phyloP scores from a whole-genome alignment of 2,113 vertebrate genomes.

The Sinocyclocheilus maitianheensis region DNA sequence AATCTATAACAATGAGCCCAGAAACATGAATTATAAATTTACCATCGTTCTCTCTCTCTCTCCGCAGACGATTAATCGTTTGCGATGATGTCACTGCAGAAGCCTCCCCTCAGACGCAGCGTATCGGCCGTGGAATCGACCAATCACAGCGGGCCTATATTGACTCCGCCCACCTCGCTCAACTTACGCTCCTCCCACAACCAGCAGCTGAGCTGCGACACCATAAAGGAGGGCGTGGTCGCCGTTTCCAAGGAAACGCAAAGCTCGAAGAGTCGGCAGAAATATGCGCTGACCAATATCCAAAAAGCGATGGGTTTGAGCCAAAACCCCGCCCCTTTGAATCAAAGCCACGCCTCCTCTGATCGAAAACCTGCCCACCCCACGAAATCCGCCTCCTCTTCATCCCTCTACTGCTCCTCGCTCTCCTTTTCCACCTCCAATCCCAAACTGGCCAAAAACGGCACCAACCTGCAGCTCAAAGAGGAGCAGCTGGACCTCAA shows the following conservation, averaged over 20 bases:
- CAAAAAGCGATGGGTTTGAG: constrained; percentile 90
- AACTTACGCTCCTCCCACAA: constrained; percentile 94
- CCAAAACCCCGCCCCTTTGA: constrained; percentile 74
- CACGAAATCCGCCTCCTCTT: constrained; percentile 77
- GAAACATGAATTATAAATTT: no score
- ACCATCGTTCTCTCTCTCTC: constrained; percentile 13
- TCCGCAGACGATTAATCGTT: constrained; percentile 59
- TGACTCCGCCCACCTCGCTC: constrained; percentile 88
- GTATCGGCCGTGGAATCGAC: constrained; percentile 78
- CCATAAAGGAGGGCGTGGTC: constrained; percentile 79
- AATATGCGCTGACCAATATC: constrained; percentile 87
- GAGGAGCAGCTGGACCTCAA: constrained; percentile 91
- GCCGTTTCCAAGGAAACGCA: constrained; percentile 73
- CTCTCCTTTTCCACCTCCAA: constrained; percentile 79
- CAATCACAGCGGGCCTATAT: constrained; percentile 76
- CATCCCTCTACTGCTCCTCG: constrained; percentile 70
- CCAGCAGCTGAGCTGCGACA: constrained; percentile 87
- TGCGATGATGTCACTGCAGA: constrained; percentile 86
- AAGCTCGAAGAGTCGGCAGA: constrained; percentile 90
- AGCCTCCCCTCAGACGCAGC: constrained; percentile 80
- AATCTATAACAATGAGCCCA: no score
- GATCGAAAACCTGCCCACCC: constrained; percentile 66
- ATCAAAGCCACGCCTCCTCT: constrained; percentile 59
- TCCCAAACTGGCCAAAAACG: constrained; percentile 95
- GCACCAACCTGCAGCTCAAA: constrained; percentile 93